These are phyloP conservation scores for Drosophila anomalata DNA, from an alignment of 2,888 invertebrate genomes.

Conservation along the genomic window DNA sequence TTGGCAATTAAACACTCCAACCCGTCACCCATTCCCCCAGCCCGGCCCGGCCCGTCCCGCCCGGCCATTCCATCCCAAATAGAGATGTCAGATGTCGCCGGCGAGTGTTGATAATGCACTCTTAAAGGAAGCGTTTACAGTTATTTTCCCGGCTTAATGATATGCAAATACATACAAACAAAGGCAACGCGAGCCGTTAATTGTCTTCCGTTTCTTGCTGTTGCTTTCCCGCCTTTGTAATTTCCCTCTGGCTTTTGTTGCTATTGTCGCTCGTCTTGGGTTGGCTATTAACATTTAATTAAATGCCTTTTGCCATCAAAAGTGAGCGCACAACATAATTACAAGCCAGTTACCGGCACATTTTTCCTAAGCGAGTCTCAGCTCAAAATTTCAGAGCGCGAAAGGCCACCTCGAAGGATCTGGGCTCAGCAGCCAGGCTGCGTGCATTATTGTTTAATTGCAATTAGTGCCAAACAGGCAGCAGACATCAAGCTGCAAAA, in stretches of 20 bases:
- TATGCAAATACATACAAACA: constrained; percentile 70
- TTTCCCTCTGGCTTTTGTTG: not conserved
- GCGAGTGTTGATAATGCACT: constrained; percentile 67
- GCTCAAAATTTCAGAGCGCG: constrained; percentile 33
- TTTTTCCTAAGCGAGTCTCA: constrained; percentile 60
- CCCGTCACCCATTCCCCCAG: not conserved
- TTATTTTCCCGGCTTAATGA: constrained; percentile 65
- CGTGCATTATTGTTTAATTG: constrained; percentile 75
- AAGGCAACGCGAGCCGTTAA: constrained; percentile 60
- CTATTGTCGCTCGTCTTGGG: constrained; percentile 36
- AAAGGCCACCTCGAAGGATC: not conserved
- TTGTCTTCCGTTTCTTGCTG: constrained; percentile 47
- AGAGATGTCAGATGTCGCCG: constrained; percentile 34
- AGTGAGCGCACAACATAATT: constrained; percentile 56
- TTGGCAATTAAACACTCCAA: constrained; percentile 33
- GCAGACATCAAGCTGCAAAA: constrained; percentile 50
- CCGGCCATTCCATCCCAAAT: not conserved
- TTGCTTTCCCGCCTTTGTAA: constrained; percentile 10
- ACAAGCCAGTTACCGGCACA: constrained; percentile 57
- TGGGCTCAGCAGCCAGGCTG: not conserved
- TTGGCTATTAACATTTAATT: constrained; percentile 73
- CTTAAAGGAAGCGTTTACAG: constrained; percentile 43
- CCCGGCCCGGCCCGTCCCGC: too few relatives aligned
- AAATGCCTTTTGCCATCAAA: constrained; percentile 68
- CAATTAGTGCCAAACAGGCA: constrained; percentile 70